Conservation (phyloP, 2,888 invertebrate species). For the Sepioteuthis lessoniana region DNA sequence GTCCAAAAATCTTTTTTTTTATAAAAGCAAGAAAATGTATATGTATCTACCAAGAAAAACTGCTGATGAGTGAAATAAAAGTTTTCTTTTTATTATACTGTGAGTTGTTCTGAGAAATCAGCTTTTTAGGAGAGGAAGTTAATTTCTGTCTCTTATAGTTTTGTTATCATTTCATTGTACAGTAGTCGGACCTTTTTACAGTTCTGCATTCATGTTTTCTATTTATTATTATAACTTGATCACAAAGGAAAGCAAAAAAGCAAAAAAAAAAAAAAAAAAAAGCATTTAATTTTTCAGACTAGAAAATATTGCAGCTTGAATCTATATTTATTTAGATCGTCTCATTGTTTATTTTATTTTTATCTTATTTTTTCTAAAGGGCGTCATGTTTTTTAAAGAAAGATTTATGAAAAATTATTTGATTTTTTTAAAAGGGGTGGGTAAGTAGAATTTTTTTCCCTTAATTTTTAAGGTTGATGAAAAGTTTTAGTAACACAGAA, state of each 20-base stretch:
- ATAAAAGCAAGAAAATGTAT: background rate
- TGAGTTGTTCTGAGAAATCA: background rate
- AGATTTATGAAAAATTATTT: background rate
- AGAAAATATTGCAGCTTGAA: background rate
- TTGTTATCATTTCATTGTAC: background rate
- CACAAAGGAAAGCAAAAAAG: too few relatives aligned
- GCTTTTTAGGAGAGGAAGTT: background rate
- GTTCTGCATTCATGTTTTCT: background rate
- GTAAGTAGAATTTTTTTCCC: background rate
- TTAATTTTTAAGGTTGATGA: background rate
- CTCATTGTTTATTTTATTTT: too few relatives aligned
- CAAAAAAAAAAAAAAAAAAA: too few relatives aligned
- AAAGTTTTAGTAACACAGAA: background rate
- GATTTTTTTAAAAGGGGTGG: background rate
- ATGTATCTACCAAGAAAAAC: background rate
- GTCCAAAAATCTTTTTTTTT: background rate
- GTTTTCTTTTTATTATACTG: background rate
- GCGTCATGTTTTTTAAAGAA: too few relatives aligned
- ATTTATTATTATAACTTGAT: too few relatives aligned
- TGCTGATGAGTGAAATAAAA: background rate
- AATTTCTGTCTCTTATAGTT: too few relatives aligned
- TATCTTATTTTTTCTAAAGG: too few relatives aligned
- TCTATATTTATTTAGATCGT: background rate
- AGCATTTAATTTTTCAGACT: background rate
- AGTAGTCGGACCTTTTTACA: background rate